A percentile compares a stretch with the other conserved stretches of the same genome.
phyloP scores from a whole-genome alignment of 1,140 invertebrate genomes.

The Bombus pyrosoma region DNA sequence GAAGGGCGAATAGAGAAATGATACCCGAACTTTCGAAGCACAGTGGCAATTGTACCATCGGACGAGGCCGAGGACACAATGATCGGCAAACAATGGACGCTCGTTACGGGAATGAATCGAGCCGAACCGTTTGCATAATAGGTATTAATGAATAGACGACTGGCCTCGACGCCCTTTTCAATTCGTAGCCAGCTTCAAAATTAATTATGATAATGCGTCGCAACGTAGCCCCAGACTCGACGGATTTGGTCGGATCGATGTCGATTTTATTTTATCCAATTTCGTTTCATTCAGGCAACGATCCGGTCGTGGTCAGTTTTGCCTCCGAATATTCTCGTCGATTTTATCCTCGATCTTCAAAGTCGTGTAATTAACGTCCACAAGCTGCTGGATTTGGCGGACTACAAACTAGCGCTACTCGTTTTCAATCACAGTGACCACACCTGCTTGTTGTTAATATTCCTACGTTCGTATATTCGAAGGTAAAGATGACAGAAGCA shows the following conservation, averaged over 20 bases:
- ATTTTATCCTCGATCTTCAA: background rate
- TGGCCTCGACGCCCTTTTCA: constrained; percentile 31
- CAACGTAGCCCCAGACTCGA: background rate
- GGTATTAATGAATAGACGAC: constrained; percentile 71
- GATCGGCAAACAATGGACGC: constrained; percentile 74
- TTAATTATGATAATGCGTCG: constrained; percentile 67
- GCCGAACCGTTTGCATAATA: constrained; percentile 70
- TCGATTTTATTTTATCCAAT: constrained; percentile 32
- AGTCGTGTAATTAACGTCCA: background rate
- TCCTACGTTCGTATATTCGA: background rate
- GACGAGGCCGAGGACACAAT: constrained; percentile 65
- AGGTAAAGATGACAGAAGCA: no score
- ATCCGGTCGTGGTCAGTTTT: background rate
- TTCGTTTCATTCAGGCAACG: constrained; percentile 61
- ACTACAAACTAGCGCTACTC: background rate
- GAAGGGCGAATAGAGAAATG: background rate
- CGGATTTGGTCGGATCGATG: constrained; percentile 22
- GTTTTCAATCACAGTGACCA: background rate
- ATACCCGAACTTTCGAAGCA: constrained; percentile 47
- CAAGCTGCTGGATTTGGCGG: background rate
- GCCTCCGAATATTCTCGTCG: constrained; percentile 3
- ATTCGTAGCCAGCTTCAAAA: constrained; percentile 45
- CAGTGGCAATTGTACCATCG: constrained; percentile 60
- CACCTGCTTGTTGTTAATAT: background rate
- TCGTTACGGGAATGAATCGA: constrained; percentile 75